Percentiles rank a stretch among this genome's conserved stretches.
Evolutionary conservation across 2,797 vertebrate genomes (phyloP).

Genomic region (Paedocypris micromegethes): DNA sequence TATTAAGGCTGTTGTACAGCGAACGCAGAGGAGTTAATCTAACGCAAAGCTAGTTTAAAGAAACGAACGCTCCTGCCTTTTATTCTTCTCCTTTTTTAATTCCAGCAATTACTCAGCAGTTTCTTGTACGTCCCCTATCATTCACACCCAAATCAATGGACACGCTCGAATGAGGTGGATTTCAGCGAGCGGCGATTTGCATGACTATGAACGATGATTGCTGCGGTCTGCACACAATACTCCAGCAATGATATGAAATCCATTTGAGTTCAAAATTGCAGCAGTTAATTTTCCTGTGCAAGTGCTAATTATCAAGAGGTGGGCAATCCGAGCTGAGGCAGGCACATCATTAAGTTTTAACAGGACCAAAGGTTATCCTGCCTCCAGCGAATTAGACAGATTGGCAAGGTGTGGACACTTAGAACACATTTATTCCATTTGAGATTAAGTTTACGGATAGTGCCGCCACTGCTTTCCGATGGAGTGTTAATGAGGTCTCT

Average conservation of each 20-base stretch:
- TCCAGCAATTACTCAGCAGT: neutral
- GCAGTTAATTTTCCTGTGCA: constrained; percentile 28
- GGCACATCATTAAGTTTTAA: constrained; percentile 42
- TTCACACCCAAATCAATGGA: neutral
- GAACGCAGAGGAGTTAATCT: too few species aligned
- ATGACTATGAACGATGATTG: neutral
- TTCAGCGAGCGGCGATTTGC: neutral
- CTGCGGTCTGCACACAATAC: constrained; percentile 10
- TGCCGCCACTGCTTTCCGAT: constrained; percentile 4
- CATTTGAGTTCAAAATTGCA: constrained; percentile 33
- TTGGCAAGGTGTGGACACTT: constrained; percentile 40
- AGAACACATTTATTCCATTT: constrained; percentile 31
- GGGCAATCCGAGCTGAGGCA: constrained; percentile 5
- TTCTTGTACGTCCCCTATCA: too few species aligned
- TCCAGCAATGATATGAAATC: constrained; percentile 24
- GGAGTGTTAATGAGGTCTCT: constrained; percentile 26
- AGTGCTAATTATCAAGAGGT: constrained; percentile 40
- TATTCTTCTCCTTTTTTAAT: too few species aligned
- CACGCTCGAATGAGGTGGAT: constrained; percentile 1
- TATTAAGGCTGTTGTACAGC: too few species aligned
- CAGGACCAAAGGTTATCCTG: constrained; percentile 33
- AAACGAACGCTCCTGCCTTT: too few species aligned
- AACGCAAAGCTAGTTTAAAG: too few species aligned
- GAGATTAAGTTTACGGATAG: constrained; percentile 28
- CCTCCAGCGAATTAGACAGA: constrained; percentile 33